Base-by-base conservation (phyloP, 1,140 invertebrate species). In the Drosophila pallidifrons region DNA sequence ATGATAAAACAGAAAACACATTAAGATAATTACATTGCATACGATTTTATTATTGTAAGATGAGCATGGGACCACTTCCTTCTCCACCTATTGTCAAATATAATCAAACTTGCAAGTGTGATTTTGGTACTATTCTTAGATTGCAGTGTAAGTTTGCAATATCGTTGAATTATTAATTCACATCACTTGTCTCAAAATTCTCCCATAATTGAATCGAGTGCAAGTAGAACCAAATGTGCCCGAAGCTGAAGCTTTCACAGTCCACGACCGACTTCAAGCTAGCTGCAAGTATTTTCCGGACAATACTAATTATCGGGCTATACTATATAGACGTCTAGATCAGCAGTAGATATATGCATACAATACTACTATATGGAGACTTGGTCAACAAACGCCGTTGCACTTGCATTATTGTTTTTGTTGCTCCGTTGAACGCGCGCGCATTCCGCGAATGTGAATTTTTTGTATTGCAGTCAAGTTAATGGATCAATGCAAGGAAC, bases 331-430 rank as follows among this genome's bases (percentile, higher is more conserved):
- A 25, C 8, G 45, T 45, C 32, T 38, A 57, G 72, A 75, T 75
- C 72, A 69, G 66, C 65, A 43, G 51, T 54, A 69, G 72, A 69
- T 75, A 60, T 49, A 65, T 35, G 41, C 20, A 65, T 35, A 47
- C 10, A 38, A 38, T 58, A 46, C 35, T 64, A 58, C 28, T 71
- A 58, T 72, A 38, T 25, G 20, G 20, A 25, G 77, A 79, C 76
- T 75, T 79, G 72, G 76, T 75, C 72, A 79, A 79, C 67, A 75
- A 51, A 60, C n/a, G 54, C 16, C 54, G 35, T 45, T 28, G n/a
- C 59, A 58, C 16, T 71, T 47, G 45, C 60, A 75, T 59, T 71
- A 64, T 71, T 71, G 52, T 58, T 38, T 49, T 71, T 71, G 41
- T 45, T 75, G 20, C 46, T 54, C 43, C 47, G 47, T n/a, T 13